Evolutionary conservation across 2,888 invertebrate genomes (phyloP).

Genomic region (Elgonia sp.): DNA sequence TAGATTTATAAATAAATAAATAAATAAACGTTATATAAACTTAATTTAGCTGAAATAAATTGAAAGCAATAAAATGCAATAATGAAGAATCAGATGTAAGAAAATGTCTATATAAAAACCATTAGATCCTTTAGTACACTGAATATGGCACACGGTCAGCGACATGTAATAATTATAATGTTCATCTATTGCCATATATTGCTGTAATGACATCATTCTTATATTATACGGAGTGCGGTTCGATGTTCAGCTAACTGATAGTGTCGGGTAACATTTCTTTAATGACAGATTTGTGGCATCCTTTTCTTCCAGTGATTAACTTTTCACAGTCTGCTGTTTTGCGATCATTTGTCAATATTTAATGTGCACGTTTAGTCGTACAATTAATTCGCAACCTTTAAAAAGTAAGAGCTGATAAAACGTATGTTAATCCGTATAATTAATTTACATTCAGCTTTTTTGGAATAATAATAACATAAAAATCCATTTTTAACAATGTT

Average conservation of each 20-base stretch:
- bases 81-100: conserved; percentile 33
- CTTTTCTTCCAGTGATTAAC: conserved; percentile 72
- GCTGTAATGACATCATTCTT: conserved; percentile 74
- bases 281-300: conserved; percentile 51
- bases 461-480: conserved; percentile 2
- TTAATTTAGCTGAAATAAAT: conserved; percentile 1
- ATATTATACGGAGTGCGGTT: conserved; percentile 65
- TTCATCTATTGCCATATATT: conserved; percentile 57
- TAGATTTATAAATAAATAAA: not conserved
- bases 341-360: conserved; percentile 60
- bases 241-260: conserved; percentile 62
- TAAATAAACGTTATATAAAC: conserved; percentile 12
- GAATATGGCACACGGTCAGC: conserved; percentile 75
- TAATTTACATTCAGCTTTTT: not conserved
- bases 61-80: conserved; percentile 6
- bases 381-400: conserved; percentile 7
- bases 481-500: not conserved
- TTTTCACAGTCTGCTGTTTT: conserved; percentile 58
- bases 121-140: conserved; percentile 49
- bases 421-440: conserved; percentile 1
- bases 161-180: conserved; percentile 75
- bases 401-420: conserved; percentile 64
- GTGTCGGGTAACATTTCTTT: conserved; percentile 69
- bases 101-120: conserved; percentile 64
- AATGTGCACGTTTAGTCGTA: conserved; percentile 31